phyloP scores from a whole-genome alignment of 1,140 invertebrate species.

The Trachymyrmex septentrionalis region DNA sequence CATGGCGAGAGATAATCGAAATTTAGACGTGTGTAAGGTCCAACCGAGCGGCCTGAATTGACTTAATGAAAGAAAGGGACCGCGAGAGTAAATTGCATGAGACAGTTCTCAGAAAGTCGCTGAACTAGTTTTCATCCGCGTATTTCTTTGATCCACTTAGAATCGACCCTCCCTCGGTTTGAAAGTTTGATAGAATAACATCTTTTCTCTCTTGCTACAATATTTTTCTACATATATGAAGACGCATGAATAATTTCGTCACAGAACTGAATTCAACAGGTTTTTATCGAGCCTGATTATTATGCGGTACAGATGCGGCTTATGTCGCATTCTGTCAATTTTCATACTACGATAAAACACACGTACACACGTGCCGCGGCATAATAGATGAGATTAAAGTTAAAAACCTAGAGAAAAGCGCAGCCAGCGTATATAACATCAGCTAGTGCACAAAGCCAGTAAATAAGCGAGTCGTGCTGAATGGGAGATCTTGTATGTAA shows the following conservation, averaged over 20 bases:
- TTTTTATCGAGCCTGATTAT: constrained; percentile 63
- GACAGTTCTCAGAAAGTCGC: not conserved
- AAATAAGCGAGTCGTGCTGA: not conserved
- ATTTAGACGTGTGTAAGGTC: constrained; percentile 15
- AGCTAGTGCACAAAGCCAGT: not conserved
- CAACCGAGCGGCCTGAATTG: constrained; percentile 11
- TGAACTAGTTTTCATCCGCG: constrained; percentile 9
- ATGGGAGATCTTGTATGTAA: not conserved
- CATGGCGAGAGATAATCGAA: constrained; percentile 8
- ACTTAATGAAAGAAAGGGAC: constrained; percentile 35
- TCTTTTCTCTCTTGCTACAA: not conserved
- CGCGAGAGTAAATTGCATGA: not conserved
- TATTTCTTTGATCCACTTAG: not conserved
- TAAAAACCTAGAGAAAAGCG: constrained; percentile 33
- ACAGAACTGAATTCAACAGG: constrained; percentile 65
- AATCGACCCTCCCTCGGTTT: too few relatives aligned
- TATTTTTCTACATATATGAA: not conserved
- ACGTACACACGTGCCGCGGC: not conserved
- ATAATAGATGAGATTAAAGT: constrained; percentile 14
- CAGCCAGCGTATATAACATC: not conserved
- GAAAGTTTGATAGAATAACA: constrained; percentile 4
- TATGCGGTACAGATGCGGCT: constrained; percentile 55
- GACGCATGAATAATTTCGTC: constrained; percentile 12
- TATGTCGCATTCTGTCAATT: constrained; percentile 45
- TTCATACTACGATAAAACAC: not conserved